Evolutionary conservation across 1,140 invertebrate genomes (phyloP), one percentile per base, ranked within the genome.

Genomic region (Drosophila nigromelanica): DNA sequence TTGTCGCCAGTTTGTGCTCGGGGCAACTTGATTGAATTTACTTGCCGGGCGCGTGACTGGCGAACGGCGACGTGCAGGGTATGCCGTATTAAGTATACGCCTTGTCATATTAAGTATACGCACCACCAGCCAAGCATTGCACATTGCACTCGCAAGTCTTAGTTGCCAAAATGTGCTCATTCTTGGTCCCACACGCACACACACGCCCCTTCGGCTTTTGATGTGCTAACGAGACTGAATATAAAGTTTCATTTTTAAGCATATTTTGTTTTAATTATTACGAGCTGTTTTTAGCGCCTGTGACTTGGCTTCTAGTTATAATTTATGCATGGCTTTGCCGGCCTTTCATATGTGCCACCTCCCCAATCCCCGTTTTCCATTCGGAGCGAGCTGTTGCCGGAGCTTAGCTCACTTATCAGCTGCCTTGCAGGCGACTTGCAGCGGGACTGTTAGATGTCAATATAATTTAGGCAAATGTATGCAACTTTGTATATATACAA

Each of bases 401-500:
- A 27, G 79, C 71, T 77, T 72, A 77, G 76, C 78, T 60, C 76
- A 83, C 83, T 89, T 89, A 89, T 89, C 83, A 80, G 83, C 62
- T 62, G 63, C 50, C 66, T 80, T 79, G 83, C 73, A 82, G 83
- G 60, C 74, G 40, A 67, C 78, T 89, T 89, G 76, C 76, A 87
- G 54, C 67, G 50, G 55, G 50, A 48, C 71, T 61, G 68, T 73
- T 56, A 64, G 73, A 33, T 89, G 83, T 89, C 83, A 89, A 89
- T 89, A 89, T 89, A 87, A 87, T 87, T 89, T 89, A 82, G 30
- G 73, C 83, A 87, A 87, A 87, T 86, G 37, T 83, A 85, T 83
- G 80, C 80, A 85, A 72, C 73, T 69, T 62, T 56, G 30, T 10
- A 35, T 33, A 50, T 39, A 14, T 42, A 55, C 58, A 67, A 21